Conservation (phyloP, 2,888 invertebrate species). For the Eretmocerus hayati region DNA sequence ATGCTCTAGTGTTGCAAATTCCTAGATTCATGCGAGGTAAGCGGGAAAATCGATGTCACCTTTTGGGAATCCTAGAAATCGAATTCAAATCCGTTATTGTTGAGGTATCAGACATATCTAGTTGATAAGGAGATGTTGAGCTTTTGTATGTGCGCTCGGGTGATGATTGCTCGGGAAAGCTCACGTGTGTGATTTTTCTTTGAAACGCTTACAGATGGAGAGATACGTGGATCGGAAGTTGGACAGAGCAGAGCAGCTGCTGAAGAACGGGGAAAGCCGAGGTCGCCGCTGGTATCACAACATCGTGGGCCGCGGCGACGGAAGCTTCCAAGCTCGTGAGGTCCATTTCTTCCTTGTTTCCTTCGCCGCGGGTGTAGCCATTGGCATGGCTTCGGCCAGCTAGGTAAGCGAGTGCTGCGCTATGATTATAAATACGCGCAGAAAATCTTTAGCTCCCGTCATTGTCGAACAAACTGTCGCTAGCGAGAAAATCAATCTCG, state of each 20-base stretch:
- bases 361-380: constrained; percentile 72
- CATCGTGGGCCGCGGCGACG: constrained; percentile 61
- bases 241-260: constrained; percentile 68
- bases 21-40: too few species aligned
- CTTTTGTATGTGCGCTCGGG: too few species aligned
- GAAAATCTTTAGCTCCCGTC: background rate
- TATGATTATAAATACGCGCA: constrained; percentile 28
- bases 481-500: constrained; percentile 3
- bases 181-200: too few species aligned
- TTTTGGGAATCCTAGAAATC: too few species aligned
- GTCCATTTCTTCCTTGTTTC: constrained; percentile 73
- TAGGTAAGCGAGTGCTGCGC: constrained; percentile 38
- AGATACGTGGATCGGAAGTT: constrained; percentile 74
- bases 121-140: too few species aligned
- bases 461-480: background rate
- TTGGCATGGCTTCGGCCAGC: constrained; percentile 54
- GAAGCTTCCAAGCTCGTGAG: constrained; percentile 63
- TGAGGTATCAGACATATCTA: too few species aligned
- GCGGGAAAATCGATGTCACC: too few species aligned
- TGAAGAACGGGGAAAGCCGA: constrained; percentile 64
- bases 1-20: too few species aligned
- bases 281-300: constrained; percentile 71
- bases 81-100: too few species aligned
- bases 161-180: too few species aligned
- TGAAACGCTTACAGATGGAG: constrained; percentile 72